Evolutionary conservation across 2,113 vertebrate species (phyloP), one percentile per base, ranked within the genome.

Genomic region (Thalassarche chlororhynchos): DNA sequence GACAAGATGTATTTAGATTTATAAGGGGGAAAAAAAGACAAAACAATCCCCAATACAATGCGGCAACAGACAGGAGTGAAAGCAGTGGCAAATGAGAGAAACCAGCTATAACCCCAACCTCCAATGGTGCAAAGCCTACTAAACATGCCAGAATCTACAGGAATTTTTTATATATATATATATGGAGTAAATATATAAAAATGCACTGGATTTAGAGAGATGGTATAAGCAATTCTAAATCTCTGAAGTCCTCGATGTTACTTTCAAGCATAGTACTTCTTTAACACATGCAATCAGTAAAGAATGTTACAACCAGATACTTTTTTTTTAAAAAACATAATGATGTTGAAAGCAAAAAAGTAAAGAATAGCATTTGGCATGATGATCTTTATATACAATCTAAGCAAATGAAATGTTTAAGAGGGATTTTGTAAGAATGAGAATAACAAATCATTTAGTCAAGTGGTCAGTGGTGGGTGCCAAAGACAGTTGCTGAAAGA

Each of bases 21-120:
- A 12, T 14, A 44, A 29, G 5, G 5, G 11, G 14, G 7, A 0
- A 2, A 11, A 57, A 17, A 31, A 13, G 12, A 23, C 5, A 52
- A 38, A 55, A 58, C 72, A 46, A 34, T 7, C 34, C 31, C 16
- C n/a, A n/a, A 12, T 51, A 62, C 11, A 55, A 28, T 8, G 18
- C 40, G 26, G 16, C 60, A 84, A 65, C 32, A 72, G 83, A 66
- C 10, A 72, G 52, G 31, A 91, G 5, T 17, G 26, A 87, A 84
- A 25, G 54, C 34, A 80, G 34, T 11, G 23, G 23, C 40, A 71
- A 83, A 47, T 11, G 17, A 55, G 26, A 60, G 49, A 88, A 87
- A 71, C 1, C 38, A 85, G 3, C 21, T 72, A 18, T 49, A 78
- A 66, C 42, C 34, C 5, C 5, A 49, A 28, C 8, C 4, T 55